Conservation (phyloP, 2,888 invertebrate species). For the Pyrocoelia pectoralis region DNA sequence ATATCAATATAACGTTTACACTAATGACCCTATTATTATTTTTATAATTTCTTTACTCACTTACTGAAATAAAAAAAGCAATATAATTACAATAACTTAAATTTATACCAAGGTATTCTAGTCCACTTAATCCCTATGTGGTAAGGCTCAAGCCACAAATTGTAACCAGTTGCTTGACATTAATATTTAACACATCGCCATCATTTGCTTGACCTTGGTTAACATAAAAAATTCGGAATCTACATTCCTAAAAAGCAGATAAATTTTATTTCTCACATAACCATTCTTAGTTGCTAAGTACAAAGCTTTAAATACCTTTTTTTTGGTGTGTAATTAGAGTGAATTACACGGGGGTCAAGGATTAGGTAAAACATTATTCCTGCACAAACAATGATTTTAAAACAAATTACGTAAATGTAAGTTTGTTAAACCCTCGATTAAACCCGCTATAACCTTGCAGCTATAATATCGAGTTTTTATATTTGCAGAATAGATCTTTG, state of each 20-base stretch:
- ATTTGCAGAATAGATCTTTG: not conserved
- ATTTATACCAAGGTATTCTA: not conserved
- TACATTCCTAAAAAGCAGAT: not conserved
- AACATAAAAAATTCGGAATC: not conserved
- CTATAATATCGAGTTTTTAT: not conserved
- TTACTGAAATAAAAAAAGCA: too few relatives aligned
- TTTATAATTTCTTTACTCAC: too few relatives aligned
- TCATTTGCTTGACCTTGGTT: not conserved
- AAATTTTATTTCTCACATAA: not conserved
- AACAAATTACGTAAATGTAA: not conserved
- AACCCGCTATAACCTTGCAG: not conserved
- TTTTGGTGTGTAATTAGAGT: not conserved
- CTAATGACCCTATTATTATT: too few relatives aligned
- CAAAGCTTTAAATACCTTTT: not conserved
- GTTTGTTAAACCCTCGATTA: conserved; percentile 1
- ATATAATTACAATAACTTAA: too few relatives aligned
- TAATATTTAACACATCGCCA: not conserved
- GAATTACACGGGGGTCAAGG: not conserved
- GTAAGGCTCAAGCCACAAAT: not conserved
- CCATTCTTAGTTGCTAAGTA: not conserved
- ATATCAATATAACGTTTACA: too few relatives aligned
- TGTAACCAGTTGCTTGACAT: not conserved
- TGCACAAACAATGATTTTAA: not conserved
- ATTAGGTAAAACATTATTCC: not conserved
- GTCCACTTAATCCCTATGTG: not conserved